phyloP scores from a whole-genome alignment of 2,888 invertebrate genomes.

The Crocallis elinguaria region DNA sequence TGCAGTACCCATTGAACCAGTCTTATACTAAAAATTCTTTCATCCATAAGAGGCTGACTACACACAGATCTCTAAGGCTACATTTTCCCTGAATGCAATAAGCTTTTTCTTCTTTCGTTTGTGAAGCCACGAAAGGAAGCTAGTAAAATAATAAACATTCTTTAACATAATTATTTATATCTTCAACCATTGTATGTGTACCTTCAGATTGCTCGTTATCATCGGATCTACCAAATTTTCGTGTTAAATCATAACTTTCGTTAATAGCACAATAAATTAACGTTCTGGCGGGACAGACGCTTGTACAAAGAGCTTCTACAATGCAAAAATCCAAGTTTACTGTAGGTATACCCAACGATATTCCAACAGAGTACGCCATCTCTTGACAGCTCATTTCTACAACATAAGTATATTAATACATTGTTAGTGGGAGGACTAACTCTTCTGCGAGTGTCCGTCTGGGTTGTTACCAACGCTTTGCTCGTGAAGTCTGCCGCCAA shows the following conservation, averaged over 20 bases:
- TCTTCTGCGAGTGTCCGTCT: no score
- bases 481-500: no score
- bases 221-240: conserved; percentile 44
- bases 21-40: no score
- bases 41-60: no score
- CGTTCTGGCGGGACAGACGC: conserved; percentile 54
- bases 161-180: no score
- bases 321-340: conserved; percentile 79
- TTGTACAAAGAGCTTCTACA: conserved; percentile 71
- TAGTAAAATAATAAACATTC: no score
- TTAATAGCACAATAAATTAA: conserved; percentile 55
- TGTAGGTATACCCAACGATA: conserved; percentile 69
- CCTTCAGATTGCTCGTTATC: conserved; percentile 53
- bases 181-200: conserved; percentile 32
- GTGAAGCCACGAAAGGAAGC: no score
- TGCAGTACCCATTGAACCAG: no score
- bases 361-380: conserved; percentile 72
- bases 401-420: conserved; percentile 24
- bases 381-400: conserved; percentile 71
- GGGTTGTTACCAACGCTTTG: no score
- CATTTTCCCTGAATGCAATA: no score
- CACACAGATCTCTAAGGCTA: no score
- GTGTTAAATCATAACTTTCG: conserved; percentile 58
- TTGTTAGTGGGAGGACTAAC: neutral
- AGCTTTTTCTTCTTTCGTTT: no score